These are phyloP conservation scores for Campoletis sonorensis DNA, from an alignment of 1,140 invertebrate genomes.

Conservation along the genomic window DNA sequence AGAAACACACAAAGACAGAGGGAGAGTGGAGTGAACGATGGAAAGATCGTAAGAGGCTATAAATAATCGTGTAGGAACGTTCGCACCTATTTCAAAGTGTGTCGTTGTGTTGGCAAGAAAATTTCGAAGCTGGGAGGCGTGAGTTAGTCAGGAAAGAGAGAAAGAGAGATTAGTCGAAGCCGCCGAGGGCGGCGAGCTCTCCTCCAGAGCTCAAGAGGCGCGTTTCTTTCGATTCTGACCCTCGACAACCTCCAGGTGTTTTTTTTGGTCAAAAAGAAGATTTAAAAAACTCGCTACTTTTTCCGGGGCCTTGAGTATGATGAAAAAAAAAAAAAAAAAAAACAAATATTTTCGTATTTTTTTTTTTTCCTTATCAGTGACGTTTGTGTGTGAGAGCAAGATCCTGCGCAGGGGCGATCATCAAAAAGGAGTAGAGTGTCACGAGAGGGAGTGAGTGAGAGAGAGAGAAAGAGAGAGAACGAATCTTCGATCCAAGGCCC, in stretches of 20 bases:
- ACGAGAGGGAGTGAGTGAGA: background rate
- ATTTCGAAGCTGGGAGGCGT: constrained; percentile 5
- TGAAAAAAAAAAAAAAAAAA: no score
- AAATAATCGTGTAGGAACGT: constrained; percentile 59
- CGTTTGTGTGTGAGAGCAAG: background rate
- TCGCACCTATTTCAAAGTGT: constrained; percentile 56
- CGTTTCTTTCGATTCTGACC: background rate
- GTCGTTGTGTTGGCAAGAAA: constrained; percentile 23
- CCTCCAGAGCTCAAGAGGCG: background rate
- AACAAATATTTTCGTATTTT: no score
- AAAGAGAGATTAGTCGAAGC: constrained; percentile 2
- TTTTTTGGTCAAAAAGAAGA: background rate
- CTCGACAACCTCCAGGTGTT: constrained; percentile 57
- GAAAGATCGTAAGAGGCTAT: constrained; percentile 48
- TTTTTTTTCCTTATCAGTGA: no score
- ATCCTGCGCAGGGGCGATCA: no score
- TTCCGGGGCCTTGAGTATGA: background rate
- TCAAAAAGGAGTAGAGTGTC: background rate
- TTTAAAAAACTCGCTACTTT: background rate
- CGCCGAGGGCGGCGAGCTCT: constrained; percentile 37
- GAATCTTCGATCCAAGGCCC: background rate
- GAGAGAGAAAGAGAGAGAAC: background rate
- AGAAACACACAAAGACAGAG: background rate
- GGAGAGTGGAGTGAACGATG: constrained; percentile 26
- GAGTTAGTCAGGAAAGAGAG: background rate